Percentiles rank a stretch among this genome's conserved stretches.
phyloP scores from a whole-genome alignment of 2,888 invertebrate species.

The Lasioglossum malachurum region DNA sequence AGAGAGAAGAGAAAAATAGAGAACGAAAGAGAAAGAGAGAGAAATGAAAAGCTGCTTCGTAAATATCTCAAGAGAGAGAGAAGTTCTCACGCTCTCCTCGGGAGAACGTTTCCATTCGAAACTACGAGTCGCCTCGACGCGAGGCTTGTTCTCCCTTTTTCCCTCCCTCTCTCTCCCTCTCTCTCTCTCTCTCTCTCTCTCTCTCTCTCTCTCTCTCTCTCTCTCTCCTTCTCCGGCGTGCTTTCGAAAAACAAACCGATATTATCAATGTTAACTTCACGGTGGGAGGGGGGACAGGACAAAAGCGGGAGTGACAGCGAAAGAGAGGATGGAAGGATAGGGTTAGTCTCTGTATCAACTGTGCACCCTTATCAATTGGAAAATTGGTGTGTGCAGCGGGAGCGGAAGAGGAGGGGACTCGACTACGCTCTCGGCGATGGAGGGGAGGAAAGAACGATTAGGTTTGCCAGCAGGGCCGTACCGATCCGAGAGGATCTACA shows the following conservation, averaged over 20 bases:
- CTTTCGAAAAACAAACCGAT: conserved; percentile 43
- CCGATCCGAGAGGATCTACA: conserved; percentile 21
- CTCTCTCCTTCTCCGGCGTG: background rate
- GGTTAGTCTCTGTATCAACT: conserved; percentile 73
- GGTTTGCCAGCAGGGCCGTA: conserved; percentile 68
- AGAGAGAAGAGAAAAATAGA: background rate
- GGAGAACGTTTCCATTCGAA: conserved; percentile 1
- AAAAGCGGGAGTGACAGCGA: conserved; percentile 49
- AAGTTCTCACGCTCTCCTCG: conserved; percentile 11
- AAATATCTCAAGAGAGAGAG: conserved; percentile 7
- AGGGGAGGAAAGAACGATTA: conserved; percentile 63
- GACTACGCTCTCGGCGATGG: conserved; percentile 57
- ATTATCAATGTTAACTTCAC: conserved; percentile 49
- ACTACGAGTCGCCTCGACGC: background rate
- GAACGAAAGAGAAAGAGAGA: background rate
- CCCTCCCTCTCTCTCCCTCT: background rate
- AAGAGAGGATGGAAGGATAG: conserved; percentile 63
- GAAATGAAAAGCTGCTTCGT: conserved; percentile 10
- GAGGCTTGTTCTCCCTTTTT: background rate
- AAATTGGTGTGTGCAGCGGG: conserved; percentile 77
- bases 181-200: background rate
- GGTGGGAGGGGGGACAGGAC: conserved; percentile 16
- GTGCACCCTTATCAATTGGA: conserved; percentile 81
- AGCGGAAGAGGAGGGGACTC: conserved; percentile 65
- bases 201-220: background rate